phyloP scores from a whole-genome alignment of 2,888 invertebrate genomes.

The Melinaea marsaeus region DNA sequence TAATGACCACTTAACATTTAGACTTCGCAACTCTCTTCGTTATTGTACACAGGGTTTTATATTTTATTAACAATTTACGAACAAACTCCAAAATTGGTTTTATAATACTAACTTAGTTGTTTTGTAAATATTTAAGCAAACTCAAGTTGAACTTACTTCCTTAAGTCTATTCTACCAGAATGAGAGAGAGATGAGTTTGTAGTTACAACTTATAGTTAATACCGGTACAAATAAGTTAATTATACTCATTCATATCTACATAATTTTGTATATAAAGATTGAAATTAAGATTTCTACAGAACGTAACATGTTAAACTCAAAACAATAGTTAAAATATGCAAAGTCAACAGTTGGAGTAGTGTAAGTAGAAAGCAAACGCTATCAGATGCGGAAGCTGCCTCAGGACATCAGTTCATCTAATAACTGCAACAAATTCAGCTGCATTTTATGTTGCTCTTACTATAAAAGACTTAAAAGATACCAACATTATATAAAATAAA shows the following conservation, averaged over 20 bases:
- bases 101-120: no score
- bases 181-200: no score
- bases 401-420: conserved; percentile 67
- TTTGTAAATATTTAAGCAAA: no score
- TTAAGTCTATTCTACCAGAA: no score
- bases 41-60: neutral
- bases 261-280: neutral
- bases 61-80: neutral
- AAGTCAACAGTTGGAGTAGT: conserved; percentile 39
- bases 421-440: conserved; percentile 31
- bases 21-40: conserved; percentile 33
- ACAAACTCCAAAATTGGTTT: no score
- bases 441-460: neutral
- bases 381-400: conserved; percentile 53
- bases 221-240: no score
- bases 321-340: conserved; percentile 5
- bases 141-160: no score
- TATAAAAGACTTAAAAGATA: no score
- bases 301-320: neutral
- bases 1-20: conserved; percentile 34
- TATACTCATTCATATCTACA: no score
- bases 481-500: no score
- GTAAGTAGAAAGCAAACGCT: conserved; percentile 59
- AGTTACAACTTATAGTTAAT: no score
- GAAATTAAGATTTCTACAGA: neutral